Conservation (phyloP, 2,113 vertebrate genomes). For the Hepsetus odoe region DNA sequence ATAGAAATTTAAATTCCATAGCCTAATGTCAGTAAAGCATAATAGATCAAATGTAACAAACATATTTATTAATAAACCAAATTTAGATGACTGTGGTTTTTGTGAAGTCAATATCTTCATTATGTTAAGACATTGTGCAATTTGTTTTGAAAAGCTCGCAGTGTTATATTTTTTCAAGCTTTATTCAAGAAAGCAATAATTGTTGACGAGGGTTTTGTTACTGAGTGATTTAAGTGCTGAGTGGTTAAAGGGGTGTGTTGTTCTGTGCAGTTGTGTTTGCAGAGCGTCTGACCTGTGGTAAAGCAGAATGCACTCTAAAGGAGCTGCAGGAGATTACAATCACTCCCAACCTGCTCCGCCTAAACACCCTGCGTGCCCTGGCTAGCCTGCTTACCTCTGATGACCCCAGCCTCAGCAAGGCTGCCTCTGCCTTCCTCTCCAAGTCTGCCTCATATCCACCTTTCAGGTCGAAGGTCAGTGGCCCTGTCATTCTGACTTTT, state of each 20-base stretch:
- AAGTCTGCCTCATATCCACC: conserved; percentile 76
- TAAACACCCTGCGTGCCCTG: conserved; percentile 80
- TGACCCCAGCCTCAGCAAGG: conserved; percentile 78
- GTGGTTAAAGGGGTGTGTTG: neutral
- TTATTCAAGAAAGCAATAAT: too few relatives aligned
- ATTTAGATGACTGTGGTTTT: too few relatives aligned
- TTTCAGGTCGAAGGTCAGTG: conserved; percentile 89
- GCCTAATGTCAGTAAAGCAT: too few relatives aligned
- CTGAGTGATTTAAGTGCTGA: neutral
- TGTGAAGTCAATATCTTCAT: too few relatives aligned
- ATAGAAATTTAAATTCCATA: too few relatives aligned
- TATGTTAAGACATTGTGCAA: too few relatives aligned
- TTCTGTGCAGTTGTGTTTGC: conserved; percentile 75
- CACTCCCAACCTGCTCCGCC: conserved; percentile 77
- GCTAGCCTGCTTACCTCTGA: conserved; percentile 84
- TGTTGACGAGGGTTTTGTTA: neutral
- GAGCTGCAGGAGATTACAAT: conserved; percentile 76
- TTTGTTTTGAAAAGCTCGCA: too few relatives aligned
- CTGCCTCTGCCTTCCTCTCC: conserved; percentile 78
- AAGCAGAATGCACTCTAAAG: conserved; percentile 71
- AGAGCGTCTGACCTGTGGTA: conserved; percentile 78
- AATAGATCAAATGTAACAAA: too few relatives aligned
- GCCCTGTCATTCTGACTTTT: neutral
- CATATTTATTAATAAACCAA: too few relatives aligned
- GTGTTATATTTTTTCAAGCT: too few relatives aligned